These are phyloP conservation scores for Zaprionus inermis DNA, from an alignment of 1,140 invertebrate genomes.

Conservation along the genomic window DNA sequence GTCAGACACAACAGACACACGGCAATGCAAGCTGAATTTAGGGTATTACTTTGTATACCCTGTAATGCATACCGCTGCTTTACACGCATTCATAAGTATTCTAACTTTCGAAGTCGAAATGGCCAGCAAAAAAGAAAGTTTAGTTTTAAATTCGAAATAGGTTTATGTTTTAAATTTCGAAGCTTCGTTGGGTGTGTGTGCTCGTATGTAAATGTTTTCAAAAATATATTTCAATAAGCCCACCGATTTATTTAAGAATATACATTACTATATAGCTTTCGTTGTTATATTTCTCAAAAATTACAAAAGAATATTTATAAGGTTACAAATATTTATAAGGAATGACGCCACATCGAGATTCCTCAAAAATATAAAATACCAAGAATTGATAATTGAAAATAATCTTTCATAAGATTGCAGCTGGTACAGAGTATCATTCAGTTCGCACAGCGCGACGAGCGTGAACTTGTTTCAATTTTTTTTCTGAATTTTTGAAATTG, in stretches of 20 bases:
- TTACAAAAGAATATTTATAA: neutral
- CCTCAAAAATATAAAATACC: neutral
- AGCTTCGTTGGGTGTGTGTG: neutral
- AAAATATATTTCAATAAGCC: too few species aligned
- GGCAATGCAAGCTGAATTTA: slow-evolving; percentile 30
- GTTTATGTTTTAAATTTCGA: neutral
- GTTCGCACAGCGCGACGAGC: neutral
- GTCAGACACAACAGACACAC: neutral
- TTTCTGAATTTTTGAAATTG: slow-evolving; percentile 71
- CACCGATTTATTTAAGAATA: too few species aligned
- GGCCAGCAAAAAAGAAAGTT: neutral
- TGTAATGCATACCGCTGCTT: neutral
- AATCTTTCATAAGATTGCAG: neutral
- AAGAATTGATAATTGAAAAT: neutral
- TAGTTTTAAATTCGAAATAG: neutral
- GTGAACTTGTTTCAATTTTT: slow-evolving; percentile 23
- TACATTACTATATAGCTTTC: too few species aligned
- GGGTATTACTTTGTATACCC: slow-evolving; percentile 31
- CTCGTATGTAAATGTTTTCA: too few species aligned
- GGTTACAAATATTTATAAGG: neutral
- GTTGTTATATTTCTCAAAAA: too few species aligned
- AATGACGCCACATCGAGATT: neutral
- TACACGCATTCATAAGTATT: neutral
- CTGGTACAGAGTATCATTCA: slow-evolving; percentile 11
- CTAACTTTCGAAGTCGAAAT: slow-evolving; percentile 8